These are phyloP conservation scores for Sturnus vulgaris DNA, from an alignment of 2,113 vertebrate species.

Conservation along the genomic window DNA sequence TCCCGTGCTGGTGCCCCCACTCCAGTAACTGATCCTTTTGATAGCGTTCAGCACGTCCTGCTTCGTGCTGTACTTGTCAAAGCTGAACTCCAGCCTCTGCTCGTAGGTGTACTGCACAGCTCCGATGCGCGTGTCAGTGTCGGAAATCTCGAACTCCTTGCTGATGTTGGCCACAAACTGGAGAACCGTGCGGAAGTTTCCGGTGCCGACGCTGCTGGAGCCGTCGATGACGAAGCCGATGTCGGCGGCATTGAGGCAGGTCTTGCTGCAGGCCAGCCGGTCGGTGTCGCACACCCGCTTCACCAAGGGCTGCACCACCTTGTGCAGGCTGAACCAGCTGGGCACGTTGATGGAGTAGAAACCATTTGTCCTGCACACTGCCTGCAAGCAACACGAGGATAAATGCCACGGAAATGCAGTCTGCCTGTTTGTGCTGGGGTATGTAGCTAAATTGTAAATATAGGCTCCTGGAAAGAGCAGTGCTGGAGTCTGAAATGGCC, in stretches of 20 bases:
- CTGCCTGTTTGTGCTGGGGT: not conserved
- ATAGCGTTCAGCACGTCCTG: conserved; percentile 87
- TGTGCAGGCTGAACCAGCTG: conserved; percentile 91
- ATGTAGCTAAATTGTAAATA: not conserved
- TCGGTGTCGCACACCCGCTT: conserved; percentile 88
- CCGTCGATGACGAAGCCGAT: conserved; percentile 94
- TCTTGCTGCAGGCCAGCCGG: conserved; percentile 92
- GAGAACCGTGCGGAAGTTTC: conserved; percentile 93
- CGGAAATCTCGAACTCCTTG: conserved; percentile 93
- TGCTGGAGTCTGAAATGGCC: not conserved
- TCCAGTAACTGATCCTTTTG: conserved; percentile 94
- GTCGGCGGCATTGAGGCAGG: conserved; percentile 94
- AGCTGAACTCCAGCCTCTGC: conserved; percentile 93
- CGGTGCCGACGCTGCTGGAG: conserved; percentile 93
- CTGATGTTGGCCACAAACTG: conserved; percentile 96
- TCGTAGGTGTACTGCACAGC: conserved; percentile 97
- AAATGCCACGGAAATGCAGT: not conserved
- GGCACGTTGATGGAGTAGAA: conserved; percentile 86
- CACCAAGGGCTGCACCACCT: conserved; percentile 85
- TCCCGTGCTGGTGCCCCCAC: conserved; percentile 94
- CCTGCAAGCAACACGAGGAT: conserved; percentile 65
- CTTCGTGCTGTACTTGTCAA: conserved; percentile 85
- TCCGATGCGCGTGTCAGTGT: conserved; percentile 90
- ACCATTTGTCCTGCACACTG: conserved; percentile 90
- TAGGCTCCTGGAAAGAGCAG: not conserved